phyloP scores from a whole-genome alignment of 2,113 vertebrate species.

The Bubo blakistoni region DNA sequence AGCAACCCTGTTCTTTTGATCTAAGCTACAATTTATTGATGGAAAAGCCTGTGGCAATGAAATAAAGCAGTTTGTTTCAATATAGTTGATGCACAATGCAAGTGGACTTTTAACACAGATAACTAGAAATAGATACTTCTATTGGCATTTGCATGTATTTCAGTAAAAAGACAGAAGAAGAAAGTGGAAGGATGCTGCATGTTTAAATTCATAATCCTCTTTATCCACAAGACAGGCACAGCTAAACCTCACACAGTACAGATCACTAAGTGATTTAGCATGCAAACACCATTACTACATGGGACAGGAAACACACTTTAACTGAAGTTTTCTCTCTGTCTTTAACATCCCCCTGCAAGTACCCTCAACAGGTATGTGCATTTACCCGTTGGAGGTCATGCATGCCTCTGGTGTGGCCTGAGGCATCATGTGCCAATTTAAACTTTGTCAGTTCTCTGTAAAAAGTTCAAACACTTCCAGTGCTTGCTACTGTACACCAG shows the following conservation, averaged over 20 bases:
- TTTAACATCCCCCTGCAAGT: neutral
- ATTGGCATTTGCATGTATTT: neutral
- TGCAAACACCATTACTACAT: neutral
- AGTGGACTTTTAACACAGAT: neutral
- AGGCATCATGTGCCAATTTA: neutral
- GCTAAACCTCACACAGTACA: neutral
- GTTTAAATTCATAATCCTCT: neutral
- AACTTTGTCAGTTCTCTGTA: constrained; percentile 3
- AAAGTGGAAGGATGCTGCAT: neutral
- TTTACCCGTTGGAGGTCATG: neutral
- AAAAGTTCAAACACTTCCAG: constrained; percentile 3
- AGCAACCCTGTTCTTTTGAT: neutral
- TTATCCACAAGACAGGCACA: neutral
- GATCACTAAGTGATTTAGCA: neutral
- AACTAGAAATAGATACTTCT: neutral
- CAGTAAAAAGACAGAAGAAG: neutral
- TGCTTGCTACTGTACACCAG: neutral
- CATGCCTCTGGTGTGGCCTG: neutral
- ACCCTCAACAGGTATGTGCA: neutral
- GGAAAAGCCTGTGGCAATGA: neutral
- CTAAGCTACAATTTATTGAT: neutral
- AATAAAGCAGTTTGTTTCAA: neutral
- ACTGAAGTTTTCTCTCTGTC: neutral
- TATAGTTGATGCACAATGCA: neutral
- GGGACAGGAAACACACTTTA: neutral